phyloP scores from a whole-genome alignment of 2,113 vertebrate species.

The Ariopsis seemanni region DNA sequence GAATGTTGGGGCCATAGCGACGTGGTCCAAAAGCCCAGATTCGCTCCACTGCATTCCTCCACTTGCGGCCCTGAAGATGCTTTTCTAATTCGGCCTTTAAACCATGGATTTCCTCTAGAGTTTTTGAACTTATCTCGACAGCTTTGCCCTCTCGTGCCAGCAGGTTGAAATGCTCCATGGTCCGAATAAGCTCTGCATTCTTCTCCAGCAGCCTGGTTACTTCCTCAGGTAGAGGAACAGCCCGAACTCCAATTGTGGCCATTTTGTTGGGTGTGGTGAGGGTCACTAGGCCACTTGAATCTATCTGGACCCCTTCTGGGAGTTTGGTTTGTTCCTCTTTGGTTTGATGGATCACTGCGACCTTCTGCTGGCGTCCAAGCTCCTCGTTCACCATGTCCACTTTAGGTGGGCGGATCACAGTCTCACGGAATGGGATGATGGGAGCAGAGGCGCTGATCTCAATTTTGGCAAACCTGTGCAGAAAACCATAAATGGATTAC shows the following conservation, averaged over 20 bases:
- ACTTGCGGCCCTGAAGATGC: constrained; percentile 84
- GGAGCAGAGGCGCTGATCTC: constrained; percentile 89
- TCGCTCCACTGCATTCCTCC: constrained; percentile 84
- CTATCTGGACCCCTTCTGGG: constrained; percentile 83
- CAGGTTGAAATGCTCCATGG: constrained; percentile 83
- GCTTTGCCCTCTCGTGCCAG: constrained; percentile 80
- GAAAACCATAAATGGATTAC: neutral
- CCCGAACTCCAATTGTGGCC: constrained; percentile 82
- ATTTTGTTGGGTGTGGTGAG: constrained; percentile 87
- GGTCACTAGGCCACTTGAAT: constrained; percentile 83
- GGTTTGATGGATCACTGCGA: constrained; percentile 88
- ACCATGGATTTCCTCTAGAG: constrained; percentile 76
- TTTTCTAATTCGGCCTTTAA: constrained; percentile 81
- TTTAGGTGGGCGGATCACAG: constrained; percentile 89
- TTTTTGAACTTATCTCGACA: constrained; percentile 74
- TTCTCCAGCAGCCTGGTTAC: constrained; percentile 84
- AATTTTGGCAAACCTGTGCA: constrained; percentile 89
- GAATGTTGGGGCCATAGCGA: constrained; percentile 91
- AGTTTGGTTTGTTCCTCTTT: constrained; percentile 83
- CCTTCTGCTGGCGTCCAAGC: constrained; percentile 90
- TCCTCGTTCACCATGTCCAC: constrained; percentile 99
- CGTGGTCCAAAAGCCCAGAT: constrained; percentile 96
- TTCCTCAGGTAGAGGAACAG: constrained; percentile 84
- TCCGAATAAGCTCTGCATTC: constrained; percentile 84
- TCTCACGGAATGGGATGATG: constrained; percentile 95